Evolutionary conservation across 2,888 invertebrate species (phyloP).

Genomic region (Arctia plantaginis): DNA sequence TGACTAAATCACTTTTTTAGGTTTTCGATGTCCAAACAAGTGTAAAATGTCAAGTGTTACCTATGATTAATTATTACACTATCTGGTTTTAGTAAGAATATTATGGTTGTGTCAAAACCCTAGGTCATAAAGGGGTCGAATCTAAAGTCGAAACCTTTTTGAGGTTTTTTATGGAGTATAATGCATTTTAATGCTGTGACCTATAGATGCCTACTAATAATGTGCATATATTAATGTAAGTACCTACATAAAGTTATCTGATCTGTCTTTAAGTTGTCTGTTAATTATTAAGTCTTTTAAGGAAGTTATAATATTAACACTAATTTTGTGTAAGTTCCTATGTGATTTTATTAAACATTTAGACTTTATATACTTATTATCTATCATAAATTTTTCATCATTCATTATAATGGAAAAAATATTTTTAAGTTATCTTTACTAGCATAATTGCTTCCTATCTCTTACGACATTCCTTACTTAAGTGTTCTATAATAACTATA

Average conservation of each 20-base stretch:
- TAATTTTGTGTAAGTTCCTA: neutral
- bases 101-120: neutral
- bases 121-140: neutral
- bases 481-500: constrained; percentile 42
- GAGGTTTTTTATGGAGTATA: neutral
- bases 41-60: too few species aligned
- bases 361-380: neutral
- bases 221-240: neutral
- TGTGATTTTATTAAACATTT: neutral
- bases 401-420: neutral
- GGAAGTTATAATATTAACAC: neutral
- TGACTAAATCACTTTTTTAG: neutral
- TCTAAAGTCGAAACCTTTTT: neutral
- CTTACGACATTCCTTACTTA: constrained; percentile 39
- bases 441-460: constrained; percentile 49
- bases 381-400: neutral
- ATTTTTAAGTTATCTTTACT: neutral
- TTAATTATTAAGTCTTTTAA: neutral
- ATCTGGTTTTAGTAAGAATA: neutral
- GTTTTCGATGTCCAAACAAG: too few species aligned
- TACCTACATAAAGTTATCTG: neutral
- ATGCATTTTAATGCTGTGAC: neutral
- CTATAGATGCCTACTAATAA: neutral
- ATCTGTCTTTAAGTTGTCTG: too few species aligned
- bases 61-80: too few species aligned